phyloP scores from a whole-genome alignment of 2,797 vertebrate genomes.

The Anomalospiza imberbis region DNA sequence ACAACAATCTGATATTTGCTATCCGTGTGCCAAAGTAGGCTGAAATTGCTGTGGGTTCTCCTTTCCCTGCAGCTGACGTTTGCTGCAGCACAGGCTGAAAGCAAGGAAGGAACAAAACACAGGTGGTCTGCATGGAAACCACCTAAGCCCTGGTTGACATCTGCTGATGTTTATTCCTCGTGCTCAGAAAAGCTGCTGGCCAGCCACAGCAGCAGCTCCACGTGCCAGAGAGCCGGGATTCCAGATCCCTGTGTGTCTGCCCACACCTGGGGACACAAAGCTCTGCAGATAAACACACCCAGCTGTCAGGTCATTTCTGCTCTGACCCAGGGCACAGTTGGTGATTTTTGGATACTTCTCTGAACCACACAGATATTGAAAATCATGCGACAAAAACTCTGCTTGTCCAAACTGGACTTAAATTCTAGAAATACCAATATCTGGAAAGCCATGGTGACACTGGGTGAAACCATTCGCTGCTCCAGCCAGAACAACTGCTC shows the following conservation, averaged over 20 bases:
- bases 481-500: not conserved
- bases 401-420: not conserved
- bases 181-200: not conserved
- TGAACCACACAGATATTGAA: not conserved
- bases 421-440: not conserved
- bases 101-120: not conserved
- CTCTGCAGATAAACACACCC: not conserved
- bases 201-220: not conserved
- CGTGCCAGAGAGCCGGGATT: not conserved
- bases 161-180: not conserved
- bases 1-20: not conserved
- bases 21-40: not conserved
- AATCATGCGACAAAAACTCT: not conserved
- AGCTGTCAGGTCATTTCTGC: not conserved
- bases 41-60: not conserved
- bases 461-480: not conserved
- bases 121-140: not conserved
- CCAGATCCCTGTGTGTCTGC: not conserved
- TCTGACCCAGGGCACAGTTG: not conserved
- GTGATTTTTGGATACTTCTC: not conserved
- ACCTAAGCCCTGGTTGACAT: not conserved
- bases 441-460: not conserved
- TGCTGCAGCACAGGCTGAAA: not conserved
- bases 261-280: not conserved
- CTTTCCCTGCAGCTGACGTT: not conserved